A percentile compares a stretch with the other conserved stretches of the same genome.
phyloP scores from a whole-genome alignment of 2,797 vertebrate genomes.

The Gallinago nigripennis region DNA sequence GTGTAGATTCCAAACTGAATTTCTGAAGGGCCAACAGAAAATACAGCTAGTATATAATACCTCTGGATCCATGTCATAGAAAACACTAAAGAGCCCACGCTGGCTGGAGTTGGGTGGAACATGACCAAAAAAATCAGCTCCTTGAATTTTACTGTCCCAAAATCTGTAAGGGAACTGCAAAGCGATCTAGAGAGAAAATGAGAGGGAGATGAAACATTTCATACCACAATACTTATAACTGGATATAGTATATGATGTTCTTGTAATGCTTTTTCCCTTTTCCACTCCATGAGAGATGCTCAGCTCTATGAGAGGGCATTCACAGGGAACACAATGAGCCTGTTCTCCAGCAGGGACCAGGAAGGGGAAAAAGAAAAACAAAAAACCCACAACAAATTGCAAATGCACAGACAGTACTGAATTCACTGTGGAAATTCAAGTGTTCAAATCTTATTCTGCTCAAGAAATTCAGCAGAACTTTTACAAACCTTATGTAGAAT shows the following conservation, averaged over 20 bases:
- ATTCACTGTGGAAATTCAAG: background rate
- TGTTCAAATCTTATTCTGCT: background rate
- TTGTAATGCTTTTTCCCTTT: background rate
- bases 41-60: slow-evolving; percentile 68
- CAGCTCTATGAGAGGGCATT: background rate
- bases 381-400: background rate
- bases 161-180: slow-evolving; percentile 94
- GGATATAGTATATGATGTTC: background rate
- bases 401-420: background rate
- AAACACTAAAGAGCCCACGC: slow-evolving; percentile 93
- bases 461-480: background rate
- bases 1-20: background rate
- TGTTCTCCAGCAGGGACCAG: background rate
- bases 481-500: background rate
- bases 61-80: slow-evolving; percentile 96
- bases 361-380: background rate
- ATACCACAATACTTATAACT: background rate
- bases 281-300: background rate
- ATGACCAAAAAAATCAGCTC: slow-evolving; percentile 95
- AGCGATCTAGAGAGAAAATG: slow-evolving; percentile 81
- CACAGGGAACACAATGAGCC: background rate
- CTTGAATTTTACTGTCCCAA: slow-evolving; percentile 95
- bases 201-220: background rate
- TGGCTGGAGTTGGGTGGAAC: slow-evolving; percentile 87
- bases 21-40: background rate